Base-by-base conservation (phyloP, 2,113 vertebrate genomes). In the Catharus minimus region DNA sequence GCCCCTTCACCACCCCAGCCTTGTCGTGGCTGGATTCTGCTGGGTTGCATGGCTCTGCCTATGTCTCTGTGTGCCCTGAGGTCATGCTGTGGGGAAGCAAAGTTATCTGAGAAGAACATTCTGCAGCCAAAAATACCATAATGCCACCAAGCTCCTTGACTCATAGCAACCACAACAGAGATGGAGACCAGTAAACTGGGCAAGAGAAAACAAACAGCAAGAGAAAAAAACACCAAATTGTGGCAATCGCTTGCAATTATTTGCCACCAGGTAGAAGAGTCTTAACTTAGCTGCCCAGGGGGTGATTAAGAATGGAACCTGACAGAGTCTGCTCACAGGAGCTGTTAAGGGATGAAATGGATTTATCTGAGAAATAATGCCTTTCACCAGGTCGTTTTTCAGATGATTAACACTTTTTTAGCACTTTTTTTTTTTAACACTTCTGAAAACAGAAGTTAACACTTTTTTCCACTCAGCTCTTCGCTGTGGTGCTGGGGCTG, bases 1-100 rank as follows among this genome's bases (percentile, higher is more conserved):
- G 65, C 15, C 77, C 26, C 44, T 65, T 78, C 12, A 12, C 26
- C 24, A 15, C 17, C 30, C 4, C 5, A 47, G 67, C 56, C 2
- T 0, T 24, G 8, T 11, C 0, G 0, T 28, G 39, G 57, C 60
- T n/a, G 30, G 4, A 1, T 24, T 43, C 64, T 3, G 0, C 10
- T 39, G 61, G 41, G 36, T 27, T 87, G 19, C 1, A 1, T 6
- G 38, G 55, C 10, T 83, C 46, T 56, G 79, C 36, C 43, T 7
- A 5, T 2, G 2, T 67, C 47, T 44, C 53, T 2, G 0, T 1
- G 1, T 39, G 33, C 47, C 67, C 64, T 30, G 32, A 46, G 32
- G 52, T 56, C 44, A 39, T 47, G 60, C 52, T 65, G 33, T 33
- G 39, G 44, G 50, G n/a, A 64, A 84, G 73, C 20, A 55, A 33